Evolutionary conservation across 2,113 vertebrate species (phyloP), one percentile per base, ranked within the genome.

Genomic region (Machaerirhynchus nigripectus): DNA sequence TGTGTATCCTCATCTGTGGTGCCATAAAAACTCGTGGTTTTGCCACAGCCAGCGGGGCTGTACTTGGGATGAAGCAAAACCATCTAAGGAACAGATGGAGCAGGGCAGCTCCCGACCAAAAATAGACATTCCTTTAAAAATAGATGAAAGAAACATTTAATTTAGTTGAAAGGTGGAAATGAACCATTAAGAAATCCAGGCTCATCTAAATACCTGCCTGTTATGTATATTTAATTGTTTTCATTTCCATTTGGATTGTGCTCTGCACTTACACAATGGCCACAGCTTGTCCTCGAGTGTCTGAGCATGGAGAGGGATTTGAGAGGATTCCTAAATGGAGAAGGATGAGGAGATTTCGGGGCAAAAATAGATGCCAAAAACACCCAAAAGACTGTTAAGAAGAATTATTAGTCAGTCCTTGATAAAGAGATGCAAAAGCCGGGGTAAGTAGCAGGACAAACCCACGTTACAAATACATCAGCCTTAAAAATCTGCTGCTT

Each of bases 111-210:
- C 63, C 77, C 13, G 22, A 15, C 27, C 5, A 0, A 56, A 86
- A 83, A 35, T 6, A 92, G 87, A 22, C 37, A 28, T 71, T 83
- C 35, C 64, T 70, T 96, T 84, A 92, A 95, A 96, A 95, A 93
- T 44, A 86, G 86, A 95, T 84, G 80, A 95, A 83, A 73, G 49
- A 68, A 90, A 77, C 53, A 39, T 56, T 77, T 92, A 65, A 83
- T 92, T 69, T 24, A 65, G 63, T 24, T 80, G 71, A 67, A 69
- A 90, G 67, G 83, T 68, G 57, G 71, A 94, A 88, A 86, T n/a
- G 40, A 95, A 69, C n/a, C 80, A 76, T 69, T 89, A 90, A 80
- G n/a, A 80, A 83, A 77, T 26, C 44, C 30, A 27, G 67, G 67
- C 71, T 84, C 6, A 19, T 42, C 76, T 65, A 77, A 92, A 80